Evolutionary conservation across 2,113 vertebrate species (phyloP), one percentile per base, ranked within the genome.

Genomic region (Podilymbus podiceps): DNA sequence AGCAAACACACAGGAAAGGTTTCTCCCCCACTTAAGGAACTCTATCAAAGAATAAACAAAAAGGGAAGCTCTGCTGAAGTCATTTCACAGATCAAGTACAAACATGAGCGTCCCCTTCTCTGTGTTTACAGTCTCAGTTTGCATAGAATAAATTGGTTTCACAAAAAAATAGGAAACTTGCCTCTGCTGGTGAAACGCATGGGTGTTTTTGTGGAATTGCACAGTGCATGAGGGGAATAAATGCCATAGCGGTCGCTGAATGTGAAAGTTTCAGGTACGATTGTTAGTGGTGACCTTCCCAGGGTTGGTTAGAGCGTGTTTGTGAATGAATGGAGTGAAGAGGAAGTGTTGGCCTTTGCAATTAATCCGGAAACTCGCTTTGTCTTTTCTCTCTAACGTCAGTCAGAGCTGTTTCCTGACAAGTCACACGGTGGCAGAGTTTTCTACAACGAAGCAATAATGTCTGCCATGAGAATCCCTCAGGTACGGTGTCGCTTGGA

Each of bases 351-450:
- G 59, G 1, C 5, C 73, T 81, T 67, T 0, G 1, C 3, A 12
- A 14, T 15, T 60, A 5, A 15, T 19, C 6, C 4, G 56, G 12
- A 46, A 85, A 35, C 23, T 49, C 2, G 5, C 31, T 28, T 30
- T 81, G 56, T 33, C 23, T 62, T 71, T 31, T 15, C 50, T 25
- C 47, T 92, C 23, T 5, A 0, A 44, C 6, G 22, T 82, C 96
- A 99, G 98, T 98, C 99, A 24, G 99, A 99, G 92, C 98, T 99
- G 91, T 99, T 99, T 80, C 98, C 99, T 40, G 99, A 99, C 93
- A 98, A 98, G 96, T 97, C 98, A 88, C 99, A 99, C 1, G 99
- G 99, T 31, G 99, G 99, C 76, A 96, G 98, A 47, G 49, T 93
- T 11, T 99, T 99, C 93, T 99, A 98, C 93, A 99, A 99, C 5